phyloP scores from a whole-genome alignment of 2,113 vertebrate genomes.

The Engystomops pustulosus region DNA sequence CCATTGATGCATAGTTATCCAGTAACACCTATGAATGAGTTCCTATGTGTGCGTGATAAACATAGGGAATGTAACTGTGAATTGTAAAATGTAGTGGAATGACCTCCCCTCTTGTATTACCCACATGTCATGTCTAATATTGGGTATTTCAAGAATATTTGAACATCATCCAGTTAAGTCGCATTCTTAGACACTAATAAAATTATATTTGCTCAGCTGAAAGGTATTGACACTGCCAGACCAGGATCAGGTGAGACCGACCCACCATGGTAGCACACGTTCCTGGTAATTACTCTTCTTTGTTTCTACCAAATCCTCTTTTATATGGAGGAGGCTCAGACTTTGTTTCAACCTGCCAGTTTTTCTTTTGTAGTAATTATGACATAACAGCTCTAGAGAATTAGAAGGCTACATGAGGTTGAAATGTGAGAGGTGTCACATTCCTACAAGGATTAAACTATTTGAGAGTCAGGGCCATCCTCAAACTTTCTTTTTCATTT shows the following conservation, averaged over 20 bases:
- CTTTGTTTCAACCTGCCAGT: conserved; percentile 46
- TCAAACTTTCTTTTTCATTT: not conserved
- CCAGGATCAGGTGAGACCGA: not conserved
- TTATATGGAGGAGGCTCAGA: conserved; percentile 5
- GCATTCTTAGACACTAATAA: conserved; percentile 29
- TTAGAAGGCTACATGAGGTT: conserved; percentile 2
- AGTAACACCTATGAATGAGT: not conserved
- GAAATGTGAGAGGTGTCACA: conserved; percentile 30
- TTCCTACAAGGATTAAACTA: conserved; percentile 39
- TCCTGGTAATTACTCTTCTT: conserved; percentile 21
- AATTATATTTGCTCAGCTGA: conserved; percentile 47
- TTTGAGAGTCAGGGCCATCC: not conserved
- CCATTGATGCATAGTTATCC: too few species aligned
- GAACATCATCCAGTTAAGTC: not conserved
- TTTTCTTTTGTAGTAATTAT: conserved; percentile 27
- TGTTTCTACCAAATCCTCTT: not conserved
- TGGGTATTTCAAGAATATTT: not conserved
- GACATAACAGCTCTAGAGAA: conserved; percentile 29
- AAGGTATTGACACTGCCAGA: conserved; percentile 22
- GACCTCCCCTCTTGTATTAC: too few species aligned
- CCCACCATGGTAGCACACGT: not conserved
- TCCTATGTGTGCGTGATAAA: not conserved
- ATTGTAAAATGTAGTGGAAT: too few species aligned
- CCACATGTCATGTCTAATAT: not conserved
- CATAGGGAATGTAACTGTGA: not conserved